These are phyloP conservation scores for Conger conger DNA, from an alignment of 2,113 vertebrate genomes.

Conservation along the genomic window DNA sequence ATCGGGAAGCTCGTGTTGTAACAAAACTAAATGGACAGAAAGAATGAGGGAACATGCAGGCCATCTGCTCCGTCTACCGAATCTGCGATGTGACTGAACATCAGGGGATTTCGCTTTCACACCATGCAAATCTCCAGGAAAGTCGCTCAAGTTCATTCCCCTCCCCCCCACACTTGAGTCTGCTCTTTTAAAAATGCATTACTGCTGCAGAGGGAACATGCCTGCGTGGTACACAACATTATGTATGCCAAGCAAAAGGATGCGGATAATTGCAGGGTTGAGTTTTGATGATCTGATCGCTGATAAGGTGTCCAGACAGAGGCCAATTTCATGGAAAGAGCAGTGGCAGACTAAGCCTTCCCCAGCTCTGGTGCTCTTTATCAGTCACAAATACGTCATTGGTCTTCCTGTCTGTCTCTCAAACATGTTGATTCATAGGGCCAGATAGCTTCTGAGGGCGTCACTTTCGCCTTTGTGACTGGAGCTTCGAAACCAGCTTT, in stretches of 20 bases:
- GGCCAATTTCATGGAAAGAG: no score
- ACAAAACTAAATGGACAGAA: neutral
- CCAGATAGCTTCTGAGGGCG: neutral
- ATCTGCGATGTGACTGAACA: neutral
- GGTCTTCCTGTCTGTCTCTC: slow-evolving; percentile 8
- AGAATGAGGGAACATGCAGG: no score
- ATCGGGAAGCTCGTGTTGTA: no score
- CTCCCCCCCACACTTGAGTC: neutral
- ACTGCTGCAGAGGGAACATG: neutral
- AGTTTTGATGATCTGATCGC: neutral
- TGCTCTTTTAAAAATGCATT: neutral
- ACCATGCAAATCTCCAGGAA: neutral
- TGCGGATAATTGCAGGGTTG: neutral
- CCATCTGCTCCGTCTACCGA: neutral
- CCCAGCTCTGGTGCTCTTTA: neutral
- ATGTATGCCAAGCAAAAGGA: neutral
- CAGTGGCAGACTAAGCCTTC: no score
- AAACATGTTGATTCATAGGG: slow-evolving; percentile 1
- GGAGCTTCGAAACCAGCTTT: neutral
- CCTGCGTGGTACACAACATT: neutral
- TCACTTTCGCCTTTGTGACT: neutral
- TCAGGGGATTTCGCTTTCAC: neutral
- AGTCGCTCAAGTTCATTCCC: neutral
- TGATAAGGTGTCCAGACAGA: no score
- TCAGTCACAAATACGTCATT: slow-evolving; percentile 1